Conservation (phyloP, 2,888 invertebrate genomes). For the Limulus polyphemus region DNA sequence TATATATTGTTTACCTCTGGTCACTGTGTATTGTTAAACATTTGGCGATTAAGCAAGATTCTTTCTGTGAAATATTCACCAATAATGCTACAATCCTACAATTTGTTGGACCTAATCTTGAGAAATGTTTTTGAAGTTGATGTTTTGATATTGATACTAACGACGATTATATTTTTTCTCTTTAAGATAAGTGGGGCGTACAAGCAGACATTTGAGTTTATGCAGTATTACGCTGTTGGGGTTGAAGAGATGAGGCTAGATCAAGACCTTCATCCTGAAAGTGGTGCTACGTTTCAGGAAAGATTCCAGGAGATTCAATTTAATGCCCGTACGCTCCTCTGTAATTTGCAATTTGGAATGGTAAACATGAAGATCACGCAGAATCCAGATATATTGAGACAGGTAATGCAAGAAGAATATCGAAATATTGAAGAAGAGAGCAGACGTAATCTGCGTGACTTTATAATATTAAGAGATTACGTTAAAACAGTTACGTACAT, state of each 20-base stretch:
- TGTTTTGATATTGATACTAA: too few species aligned
- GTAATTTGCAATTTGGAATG: constrained; percentile 52
- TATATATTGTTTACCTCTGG: too few species aligned
- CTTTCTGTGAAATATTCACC: too few species aligned
- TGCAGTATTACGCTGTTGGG: constrained; percentile 58
- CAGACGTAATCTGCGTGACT: constrained; percentile 45
- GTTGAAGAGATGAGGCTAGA: constrained; percentile 52
- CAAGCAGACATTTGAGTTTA: constrained; percentile 49
- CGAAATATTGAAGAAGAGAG: constrained; percentile 35
- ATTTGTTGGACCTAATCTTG: too few species aligned
- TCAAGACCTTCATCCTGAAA: constrained; percentile 42
- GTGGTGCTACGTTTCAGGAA: constrained; percentile 38
- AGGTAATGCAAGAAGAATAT: constrained; percentile 35
- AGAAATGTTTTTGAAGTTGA: too few species aligned
- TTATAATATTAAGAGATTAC: constrained; percentile 51
- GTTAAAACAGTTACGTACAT: constrained; percentile 49
- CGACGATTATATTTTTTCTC: too few species aligned
- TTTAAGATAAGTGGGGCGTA: constrained; percentile 32
- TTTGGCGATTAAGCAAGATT: too few species aligned
- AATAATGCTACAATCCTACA: too few species aligned
- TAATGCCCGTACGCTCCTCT: constrained; percentile 49
- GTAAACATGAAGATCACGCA: constrained; percentile 42
- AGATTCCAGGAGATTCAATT: constrained; percentile 47
- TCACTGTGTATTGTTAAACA: too few species aligned
- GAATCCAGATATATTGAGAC: constrained; percentile 34